A percentile compares a stretch with the other conserved stretches of the same genome.
These are phyloP conservation scores for Buceros bicornis DNA, from an alignment of 2,797 vertebrate genomes.

Conservation along the genomic window DNA sequence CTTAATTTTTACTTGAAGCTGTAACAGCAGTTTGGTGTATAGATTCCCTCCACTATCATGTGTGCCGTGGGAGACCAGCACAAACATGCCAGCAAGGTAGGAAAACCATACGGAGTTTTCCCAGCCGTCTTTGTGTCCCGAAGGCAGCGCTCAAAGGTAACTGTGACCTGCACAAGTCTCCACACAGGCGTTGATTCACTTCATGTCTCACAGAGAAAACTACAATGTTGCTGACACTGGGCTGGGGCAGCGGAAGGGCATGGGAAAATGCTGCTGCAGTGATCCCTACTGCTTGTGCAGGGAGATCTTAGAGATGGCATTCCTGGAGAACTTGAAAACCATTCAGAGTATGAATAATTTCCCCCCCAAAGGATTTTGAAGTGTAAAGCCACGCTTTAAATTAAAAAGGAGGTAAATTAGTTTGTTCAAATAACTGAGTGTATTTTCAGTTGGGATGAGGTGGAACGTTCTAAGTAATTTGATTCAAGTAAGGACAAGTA, in stretches of 20 bases:
- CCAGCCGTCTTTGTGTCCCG: background rate
- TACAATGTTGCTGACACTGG: background rate
- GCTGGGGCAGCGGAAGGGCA: background rate
- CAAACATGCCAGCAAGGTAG: background rate
- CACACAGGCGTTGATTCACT: background rate
- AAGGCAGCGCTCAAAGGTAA: background rate
- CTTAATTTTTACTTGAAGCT: background rate
- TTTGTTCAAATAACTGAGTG: background rate
- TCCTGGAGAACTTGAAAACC: background rate
- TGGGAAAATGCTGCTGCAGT: background rate
- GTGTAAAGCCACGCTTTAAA: background rate
- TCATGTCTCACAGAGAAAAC: background rate
- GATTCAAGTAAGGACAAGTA: slow-evolving; percentile 33
- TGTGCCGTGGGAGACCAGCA: background rate
- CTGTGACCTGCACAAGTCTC: background rate
- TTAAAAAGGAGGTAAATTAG: slow-evolving; percentile 3
- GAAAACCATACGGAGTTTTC: background rate
- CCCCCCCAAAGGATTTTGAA: background rate
- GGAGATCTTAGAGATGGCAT: background rate
- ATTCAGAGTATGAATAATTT: background rate
- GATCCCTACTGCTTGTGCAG: background rate
- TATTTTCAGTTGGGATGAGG: background rate
- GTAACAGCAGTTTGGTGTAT: background rate
- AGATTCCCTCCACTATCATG: background rate
- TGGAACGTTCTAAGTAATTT: background rate